A percentile compares a stretch with the other conserved stretches of the same genome.
Evolutionary conservation across 1,140 invertebrate species (phyloP).

Genomic region (Notospermus geniculatus): DNA sequence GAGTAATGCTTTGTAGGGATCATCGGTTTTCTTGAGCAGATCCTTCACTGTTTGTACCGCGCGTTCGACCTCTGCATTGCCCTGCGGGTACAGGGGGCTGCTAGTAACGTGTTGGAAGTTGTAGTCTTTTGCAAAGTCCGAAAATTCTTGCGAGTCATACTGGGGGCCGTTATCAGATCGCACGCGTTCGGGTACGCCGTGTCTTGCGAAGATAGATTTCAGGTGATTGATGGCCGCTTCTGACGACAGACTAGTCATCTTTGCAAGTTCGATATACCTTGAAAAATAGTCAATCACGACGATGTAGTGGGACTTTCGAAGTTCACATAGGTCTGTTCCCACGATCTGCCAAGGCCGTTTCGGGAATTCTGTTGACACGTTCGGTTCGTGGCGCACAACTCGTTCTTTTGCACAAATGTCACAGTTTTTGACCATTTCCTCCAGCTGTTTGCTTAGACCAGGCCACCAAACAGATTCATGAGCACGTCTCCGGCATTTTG

Average conservation of each 20-base stretch:
- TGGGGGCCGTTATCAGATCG: slow-evolving; percentile 54
- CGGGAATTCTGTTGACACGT: slow-evolving; percentile 1
- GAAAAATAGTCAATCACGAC: slow-evolving; percentile 27
- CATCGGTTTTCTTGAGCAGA: slow-evolving; percentile 14
- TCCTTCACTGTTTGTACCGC: slow-evolving; percentile 19
- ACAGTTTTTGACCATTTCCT: slow-evolving; percentile 5
- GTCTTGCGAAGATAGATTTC: slow-evolving; percentile 43
- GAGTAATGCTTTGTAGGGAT: slow-evolving; percentile 10
- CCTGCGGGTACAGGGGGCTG: slow-evolving; percentile 38
- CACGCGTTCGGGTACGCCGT: slow-evolving; percentile 50
- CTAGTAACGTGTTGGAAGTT: slow-evolving; percentile 39
- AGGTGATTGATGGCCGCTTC: slow-evolving; percentile 12
- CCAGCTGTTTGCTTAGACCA: neutral
- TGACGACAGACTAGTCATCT: slow-evolving; percentile 14
- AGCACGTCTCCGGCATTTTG: neutral
- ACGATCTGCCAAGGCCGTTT: slow-evolving; percentile 20
- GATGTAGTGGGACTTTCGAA: slow-evolving; percentile 15
- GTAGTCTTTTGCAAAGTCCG: slow-evolving; percentile 51
- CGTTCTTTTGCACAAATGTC: neutral
- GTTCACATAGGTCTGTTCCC: slow-evolving; percentile 20
- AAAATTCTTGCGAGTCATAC: slow-evolving; percentile 52
- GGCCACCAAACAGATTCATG: neutral
- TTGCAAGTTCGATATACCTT: slow-evolving; percentile 21
- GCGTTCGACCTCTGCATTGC: slow-evolving; percentile 36
- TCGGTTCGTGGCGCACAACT: neutral